Evolutionary conservation across 2,797 vertebrate genomes (phyloP), one percentile per base, ranked within the genome.

Genomic region (Carcharodon carcharias): DNA sequence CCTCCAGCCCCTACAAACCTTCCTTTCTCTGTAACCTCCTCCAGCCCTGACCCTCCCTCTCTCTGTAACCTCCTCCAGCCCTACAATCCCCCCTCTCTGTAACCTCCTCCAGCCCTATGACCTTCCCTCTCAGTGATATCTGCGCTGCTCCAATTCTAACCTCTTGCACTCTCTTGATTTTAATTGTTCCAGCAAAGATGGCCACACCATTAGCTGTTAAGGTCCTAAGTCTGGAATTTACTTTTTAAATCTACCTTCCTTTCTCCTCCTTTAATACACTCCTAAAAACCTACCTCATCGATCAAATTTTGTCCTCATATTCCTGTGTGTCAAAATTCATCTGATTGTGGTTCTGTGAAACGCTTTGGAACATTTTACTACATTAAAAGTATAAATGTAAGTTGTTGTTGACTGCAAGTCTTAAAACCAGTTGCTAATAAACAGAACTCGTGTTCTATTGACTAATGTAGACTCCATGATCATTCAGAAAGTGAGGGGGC

Each of bases 401-500:
- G 88, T 1, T 67, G 14, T n/a, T 26, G 1, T 65, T 93, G 8
- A 67, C 63, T 67, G 18, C 31, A 45, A 45, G 21, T 40, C 61
- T 40, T 93, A n/a, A 65, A 65, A 65, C 61, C 6, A 31, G 2
- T 8, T 71, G 69, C 28, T 95, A 54, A 95, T 50, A 54, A 69
- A 95, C 21, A 54, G 28, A 71, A 71, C 69, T 9, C 77, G 16
- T 95, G 69, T 95, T 87, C 21, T 21, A 58, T 73, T 21, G 58
- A 8, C 56, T 58, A 35, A 89, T 96, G 89, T 96, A 99, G 99
- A 98, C 28, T 98, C 98, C 94, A 99, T 99, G 99, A 98, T 98
- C 16, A 96, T 99, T 88, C 99, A 99, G 97, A 99, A 98, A 97
- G 98, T 99, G 97, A 99, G 99, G 97, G 99, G 98, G 4, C 96